Conservation (phyloP, 2,113 vertebrate genomes). For the Uropsilus gracilis region DNA sequence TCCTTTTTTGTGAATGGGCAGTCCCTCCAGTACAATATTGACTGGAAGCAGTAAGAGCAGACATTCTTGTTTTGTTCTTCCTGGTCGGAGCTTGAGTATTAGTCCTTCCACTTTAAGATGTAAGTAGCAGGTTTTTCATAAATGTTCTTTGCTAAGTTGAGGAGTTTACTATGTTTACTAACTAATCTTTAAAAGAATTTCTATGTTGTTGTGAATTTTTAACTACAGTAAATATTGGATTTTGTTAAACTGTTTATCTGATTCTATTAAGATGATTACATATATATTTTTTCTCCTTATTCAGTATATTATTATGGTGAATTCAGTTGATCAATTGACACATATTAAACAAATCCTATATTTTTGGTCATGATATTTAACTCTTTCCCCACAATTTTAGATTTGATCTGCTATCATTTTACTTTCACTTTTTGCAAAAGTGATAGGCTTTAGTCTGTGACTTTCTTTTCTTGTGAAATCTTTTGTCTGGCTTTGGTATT, state of each 20-base stretch:
- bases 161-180: no score
- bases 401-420: conserved; percentile 15
- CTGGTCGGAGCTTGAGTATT: not conserved
- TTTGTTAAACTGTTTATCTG: not conserved
- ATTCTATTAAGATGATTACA: not conserved
- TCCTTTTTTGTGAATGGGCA: not conserved
- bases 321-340: not conserved
- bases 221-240: not conserved
- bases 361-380: not conserved
- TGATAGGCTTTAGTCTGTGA: not conserved
- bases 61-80: not conserved
- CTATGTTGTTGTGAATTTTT: not conserved
- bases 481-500: not conserved
- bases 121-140: not conserved
- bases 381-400: not conserved
- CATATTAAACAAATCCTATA: not conserved
- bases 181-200: not conserved
- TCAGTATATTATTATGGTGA: not conserved
- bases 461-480: not conserved
- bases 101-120: not conserved
- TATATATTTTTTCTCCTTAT: not conserved
- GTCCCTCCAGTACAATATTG: not conserved
- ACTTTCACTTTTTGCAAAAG: not conserved
- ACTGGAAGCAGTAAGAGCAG: not conserved
- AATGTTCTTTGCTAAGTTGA: not conserved